Evolutionary conservation across 2,888 invertebrate species (phyloP).

Genomic region (Slavum lentiscoides): DNA sequence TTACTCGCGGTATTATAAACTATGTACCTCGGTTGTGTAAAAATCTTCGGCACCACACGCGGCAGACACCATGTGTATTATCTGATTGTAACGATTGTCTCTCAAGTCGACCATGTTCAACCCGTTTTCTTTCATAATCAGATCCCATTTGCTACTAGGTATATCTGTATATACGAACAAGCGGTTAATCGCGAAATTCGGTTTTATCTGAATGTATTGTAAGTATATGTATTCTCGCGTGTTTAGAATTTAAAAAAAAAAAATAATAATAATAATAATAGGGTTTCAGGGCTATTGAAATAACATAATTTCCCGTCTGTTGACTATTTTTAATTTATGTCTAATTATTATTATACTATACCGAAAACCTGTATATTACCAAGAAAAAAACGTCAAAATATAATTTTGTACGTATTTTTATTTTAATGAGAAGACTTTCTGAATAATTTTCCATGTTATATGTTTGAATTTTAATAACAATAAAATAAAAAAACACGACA

Average conservation of each 20-base stretch:
- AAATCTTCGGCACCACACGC: conserved; percentile 98
- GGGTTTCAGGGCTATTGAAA: not conserved
- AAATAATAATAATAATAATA: not conserved
- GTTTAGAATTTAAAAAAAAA: not conserved
- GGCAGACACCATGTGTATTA: conserved; percentile 96
- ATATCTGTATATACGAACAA: conserved; percentile 66
- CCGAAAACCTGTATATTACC: not conserved
- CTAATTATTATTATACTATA: not conserved
- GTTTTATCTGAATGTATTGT: too few relatives aligned
- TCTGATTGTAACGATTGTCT: conserved; percentile 95
- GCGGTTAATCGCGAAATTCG: not conserved
- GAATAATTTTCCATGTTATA: not conserved
- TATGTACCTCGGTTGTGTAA: conserved; percentile 85
- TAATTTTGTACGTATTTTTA: not conserved
- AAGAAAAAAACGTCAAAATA: not conserved
- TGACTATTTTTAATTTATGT: not conserved
- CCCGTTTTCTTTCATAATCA: conserved; percentile 77
- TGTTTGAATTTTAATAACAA: not conserved
- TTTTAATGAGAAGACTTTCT: not conserved
- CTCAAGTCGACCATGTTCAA: conserved; percentile 92
- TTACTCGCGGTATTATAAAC: conserved; percentile 18
- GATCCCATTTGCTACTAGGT: conserved; percentile 86
- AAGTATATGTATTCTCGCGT: too few relatives aligned
- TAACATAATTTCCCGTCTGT: not conserved
- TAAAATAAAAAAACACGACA: not conserved